Percentiles rank a stretch among this genome's conserved stretches.
Evolutionary conservation across 2,797 vertebrate species (phyloP).

Genomic region (Betta splendens): DNA sequence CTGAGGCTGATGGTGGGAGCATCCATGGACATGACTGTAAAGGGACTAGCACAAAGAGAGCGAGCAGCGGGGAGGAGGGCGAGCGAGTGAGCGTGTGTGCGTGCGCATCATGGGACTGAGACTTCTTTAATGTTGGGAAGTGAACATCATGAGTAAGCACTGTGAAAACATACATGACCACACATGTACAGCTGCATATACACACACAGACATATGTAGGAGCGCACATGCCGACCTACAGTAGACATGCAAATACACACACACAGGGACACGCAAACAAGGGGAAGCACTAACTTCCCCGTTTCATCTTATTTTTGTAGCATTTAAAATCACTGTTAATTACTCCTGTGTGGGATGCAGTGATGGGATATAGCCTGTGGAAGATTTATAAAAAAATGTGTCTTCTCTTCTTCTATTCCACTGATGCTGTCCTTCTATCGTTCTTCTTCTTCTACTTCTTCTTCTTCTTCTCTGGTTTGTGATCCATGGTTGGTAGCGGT

Average conservation of each 20-base stretch:
- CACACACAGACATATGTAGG: conserved; percentile 54
- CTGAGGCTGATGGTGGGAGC: conserved; percentile 44
- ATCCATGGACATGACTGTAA: conserved; percentile 56
- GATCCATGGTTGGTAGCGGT: conserved; percentile 75
- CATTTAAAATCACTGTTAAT: conserved; percentile 84
- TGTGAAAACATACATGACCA: conserved; percentile 70
- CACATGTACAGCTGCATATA: conserved; percentile 55
- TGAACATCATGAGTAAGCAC: conserved; percentile 73
- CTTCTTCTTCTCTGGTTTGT: conserved; percentile 73
- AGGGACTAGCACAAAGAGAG: conserved; percentile 51
- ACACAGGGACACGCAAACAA: conserved; percentile 64
- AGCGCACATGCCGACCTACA: conserved; percentile 50
- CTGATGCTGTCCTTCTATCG: conserved; percentile 71
- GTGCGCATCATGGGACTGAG: conserved; percentile 67
- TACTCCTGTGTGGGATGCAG: conserved; percentile 79
- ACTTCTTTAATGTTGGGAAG: conserved; percentile 69
- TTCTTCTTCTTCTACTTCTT: conserved; percentile 22
- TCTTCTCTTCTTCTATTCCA: conserved; percentile 76
- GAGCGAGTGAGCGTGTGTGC: conserved; percentile 53
- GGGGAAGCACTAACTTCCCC: conserved; percentile 69
- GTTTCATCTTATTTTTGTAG: conserved; percentile 87
- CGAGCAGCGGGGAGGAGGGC: conserved; percentile 19
- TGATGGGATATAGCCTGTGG: conserved; percentile 78
- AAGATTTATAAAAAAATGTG: conserved; percentile 73
- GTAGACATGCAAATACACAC: conserved; percentile 67